These are phyloP conservation scores for Acyrthosiphon pisum DNA, from an alignment of 1,140 invertebrate genomes.

Conservation along the genomic window DNA sequence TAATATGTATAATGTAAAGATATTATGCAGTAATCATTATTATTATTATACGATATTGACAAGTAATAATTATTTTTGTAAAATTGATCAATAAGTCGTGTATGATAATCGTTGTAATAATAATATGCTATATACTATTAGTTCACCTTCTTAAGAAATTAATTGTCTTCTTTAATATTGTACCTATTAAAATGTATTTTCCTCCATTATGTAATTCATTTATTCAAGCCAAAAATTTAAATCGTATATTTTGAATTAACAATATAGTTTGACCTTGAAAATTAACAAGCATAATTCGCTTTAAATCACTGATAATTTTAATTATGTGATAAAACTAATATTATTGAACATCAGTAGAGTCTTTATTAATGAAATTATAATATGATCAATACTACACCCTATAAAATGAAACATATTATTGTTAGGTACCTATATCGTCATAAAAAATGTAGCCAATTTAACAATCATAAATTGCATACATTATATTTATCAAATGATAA, in stretches of 20 bases:
- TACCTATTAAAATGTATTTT: neutral
- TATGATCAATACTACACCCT: neutral
- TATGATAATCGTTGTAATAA: neutral
- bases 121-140: neutral
- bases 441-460: neutral
- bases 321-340: neutral
- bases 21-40: neutral
- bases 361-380: neutral
- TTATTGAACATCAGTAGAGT: neutral
- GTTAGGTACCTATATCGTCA: neutral
- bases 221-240: neutral
- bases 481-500: neutral
- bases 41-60: neutral
- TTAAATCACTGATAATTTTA: neutral
- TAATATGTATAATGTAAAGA: neutral
- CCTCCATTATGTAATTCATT: neutral
- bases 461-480: neutral
- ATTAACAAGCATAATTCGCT: neutral
- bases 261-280: conserved; percentile 4
- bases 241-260: neutral
- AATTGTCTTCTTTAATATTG: neutral
- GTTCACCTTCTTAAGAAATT: neutral
- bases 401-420: neutral
- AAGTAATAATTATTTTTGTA: neutral
- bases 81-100: neutral